phyloP scores from a whole-genome alignment of 2,797 vertebrate genomes.

The Trematomus bernacchii region DNA sequence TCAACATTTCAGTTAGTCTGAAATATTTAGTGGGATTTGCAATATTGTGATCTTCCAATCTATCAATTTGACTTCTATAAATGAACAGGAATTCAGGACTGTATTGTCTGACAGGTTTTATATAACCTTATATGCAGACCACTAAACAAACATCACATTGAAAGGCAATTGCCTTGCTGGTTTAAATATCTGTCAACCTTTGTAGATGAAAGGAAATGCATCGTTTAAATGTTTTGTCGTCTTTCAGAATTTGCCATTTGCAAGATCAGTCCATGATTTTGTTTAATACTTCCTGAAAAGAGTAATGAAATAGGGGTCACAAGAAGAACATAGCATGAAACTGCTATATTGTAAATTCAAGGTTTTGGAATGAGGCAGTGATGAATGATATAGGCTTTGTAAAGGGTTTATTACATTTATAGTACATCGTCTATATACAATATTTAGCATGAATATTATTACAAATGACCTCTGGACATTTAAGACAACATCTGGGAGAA shows the following conservation, averaged over 20 bases:
- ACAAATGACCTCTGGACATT: conserved; percentile 43
- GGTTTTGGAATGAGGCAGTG: background rate
- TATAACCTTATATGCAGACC: conserved; percentile 23
- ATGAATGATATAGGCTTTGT: background rate
- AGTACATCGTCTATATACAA: conserved; percentile 68
- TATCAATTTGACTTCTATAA: background rate
- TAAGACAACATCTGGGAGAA: background rate
- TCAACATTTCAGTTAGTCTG: background rate
- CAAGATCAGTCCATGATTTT: background rate
- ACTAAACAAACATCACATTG: conserved; percentile 16
- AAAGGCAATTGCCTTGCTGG: conserved; percentile 22
- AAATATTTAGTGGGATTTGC: background rate
- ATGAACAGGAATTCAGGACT: conserved; percentile 15
- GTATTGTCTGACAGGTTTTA: conserved; percentile 11
- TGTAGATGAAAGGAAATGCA: conserved; percentile 59
- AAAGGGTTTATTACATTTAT: conserved; percentile 62
- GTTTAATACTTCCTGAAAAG: no score
- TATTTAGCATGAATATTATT: conserved; percentile 41
- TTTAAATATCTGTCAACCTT: conserved; percentile 60
- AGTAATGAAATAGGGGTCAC: background rate
- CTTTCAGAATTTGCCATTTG: no score
- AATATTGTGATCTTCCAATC: background rate
- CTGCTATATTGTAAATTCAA: background rate
- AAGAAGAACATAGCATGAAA: no score
- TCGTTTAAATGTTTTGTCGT: background rate